phyloP scores from a whole-genome alignment of 2,113 vertebrate species.

The Vanacampus margaritifer region DNA sequence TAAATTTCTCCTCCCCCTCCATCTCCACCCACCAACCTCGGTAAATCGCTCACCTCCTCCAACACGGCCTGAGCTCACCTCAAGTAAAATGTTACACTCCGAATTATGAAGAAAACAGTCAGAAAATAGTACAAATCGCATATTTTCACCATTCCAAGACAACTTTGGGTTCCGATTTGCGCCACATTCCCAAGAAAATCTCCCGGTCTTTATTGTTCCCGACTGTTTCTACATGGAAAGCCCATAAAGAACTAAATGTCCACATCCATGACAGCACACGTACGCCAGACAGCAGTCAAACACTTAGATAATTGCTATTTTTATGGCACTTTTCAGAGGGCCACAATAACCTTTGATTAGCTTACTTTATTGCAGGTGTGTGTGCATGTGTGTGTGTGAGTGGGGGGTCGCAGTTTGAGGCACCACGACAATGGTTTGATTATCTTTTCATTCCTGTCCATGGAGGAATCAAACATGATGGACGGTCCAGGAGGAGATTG shows the following conservation, averaged over 20 bases:
- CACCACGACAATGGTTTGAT: conserved; percentile 66
- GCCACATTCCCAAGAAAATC: background rate
- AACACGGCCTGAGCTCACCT: background rate
- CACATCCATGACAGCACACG: conserved; percentile 32
- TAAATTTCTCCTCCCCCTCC: conserved; percentile 52
- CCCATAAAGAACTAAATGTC: conserved; percentile 52
- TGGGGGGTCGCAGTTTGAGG: conserved; percentile 44
- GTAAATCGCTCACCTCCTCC: conserved; percentile 43
- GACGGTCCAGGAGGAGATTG: conserved; percentile 50
- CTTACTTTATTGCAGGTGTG: conserved; percentile 60
- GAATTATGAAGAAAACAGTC: background rate
- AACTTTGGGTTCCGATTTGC: background rate
- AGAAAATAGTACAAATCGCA: background rate
- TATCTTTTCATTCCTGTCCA: conserved; percentile 71
- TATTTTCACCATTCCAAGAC: background rate
- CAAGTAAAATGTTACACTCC: background rate
- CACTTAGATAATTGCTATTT: conserved; percentile 71
- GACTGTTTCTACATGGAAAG: conserved; percentile 38
- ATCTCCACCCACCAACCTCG: conserved; percentile 37
- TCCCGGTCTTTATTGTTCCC: conserved; percentile 41
- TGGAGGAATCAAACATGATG: conserved; percentile 69
- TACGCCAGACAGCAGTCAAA: conserved; percentile 56
- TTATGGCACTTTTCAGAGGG: conserved; percentile 65
- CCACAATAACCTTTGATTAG: conserved; percentile 75
- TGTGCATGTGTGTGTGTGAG: background rate